Evolutionary conservation across 2,888 invertebrate genomes (phyloP), one percentile per base, ranked within the genome.

Genomic region (Oscheius sp.): DNA sequence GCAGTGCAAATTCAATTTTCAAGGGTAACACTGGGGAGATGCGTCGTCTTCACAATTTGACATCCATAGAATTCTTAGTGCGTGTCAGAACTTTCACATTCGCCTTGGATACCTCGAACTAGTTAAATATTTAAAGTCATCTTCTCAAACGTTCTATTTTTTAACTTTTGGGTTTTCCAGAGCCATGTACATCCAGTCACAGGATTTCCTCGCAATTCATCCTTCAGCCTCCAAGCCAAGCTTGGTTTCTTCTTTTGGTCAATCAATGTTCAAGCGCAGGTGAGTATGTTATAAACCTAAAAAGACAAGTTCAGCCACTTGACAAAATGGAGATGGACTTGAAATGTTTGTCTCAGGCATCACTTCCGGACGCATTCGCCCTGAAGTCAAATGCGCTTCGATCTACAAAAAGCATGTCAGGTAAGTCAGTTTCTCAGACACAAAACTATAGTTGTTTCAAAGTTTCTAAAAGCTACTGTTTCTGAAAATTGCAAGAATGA

Each of bases 161-260:
- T 65, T 33, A 33, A 21, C 48, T 42, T 42, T 50, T 10, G 29
- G 47, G 13, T 33, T 65, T 50, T 65, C 29, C 50, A 65, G 50
- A 33, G 33, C 37, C 62, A 72, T 72, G 72, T 55, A 72, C 35
- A 53, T 63, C 35, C 60, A 77, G 55, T 72, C 76, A 42, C 72
- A 70, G 32, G 79, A 82, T 65, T 75, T 78, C 58, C 58, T 82
- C 33, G 71, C 77, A 9, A 82, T 82, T 35, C 79, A 80, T 42
- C 79, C 78, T 53, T 82, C 82, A 42, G 79, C 80, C 37, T 82
- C 82, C 9, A 80, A 80, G 60, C 82, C 82, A 5, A 82, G 82
- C 58, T 74, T 82, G n/a, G 42, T 82, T 35, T 82, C 82, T 1
- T 82, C 82, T 51, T 80, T 48, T 82, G 82, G 82, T 78, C 78